These are phyloP conservation scores for Pampusana beccarii DNA, from an alignment of 2,113 vertebrate species.

Conservation along the genomic window DNA sequence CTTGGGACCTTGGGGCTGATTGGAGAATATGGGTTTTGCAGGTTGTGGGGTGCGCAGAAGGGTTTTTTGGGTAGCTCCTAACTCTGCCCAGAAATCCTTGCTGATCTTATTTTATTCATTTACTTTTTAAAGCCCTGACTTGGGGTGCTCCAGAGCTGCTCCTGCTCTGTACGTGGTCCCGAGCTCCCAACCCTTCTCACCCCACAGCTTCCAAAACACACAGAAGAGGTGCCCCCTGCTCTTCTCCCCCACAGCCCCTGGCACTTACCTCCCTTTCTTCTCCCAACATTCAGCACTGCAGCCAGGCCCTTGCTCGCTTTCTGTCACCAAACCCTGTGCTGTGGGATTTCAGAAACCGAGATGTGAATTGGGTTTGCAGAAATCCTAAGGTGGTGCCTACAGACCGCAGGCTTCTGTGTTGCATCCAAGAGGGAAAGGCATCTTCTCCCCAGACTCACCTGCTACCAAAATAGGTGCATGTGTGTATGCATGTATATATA, in stretches of 20 bases:
- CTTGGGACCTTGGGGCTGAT: background rate
- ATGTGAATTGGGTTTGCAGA: background rate
- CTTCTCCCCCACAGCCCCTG: background rate
- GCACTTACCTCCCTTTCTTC: background rate
- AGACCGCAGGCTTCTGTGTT: background rate
- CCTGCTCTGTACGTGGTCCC: background rate
- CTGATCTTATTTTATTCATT: too few species aligned
- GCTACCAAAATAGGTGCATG: background rate
- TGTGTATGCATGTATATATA: too few species aligned
- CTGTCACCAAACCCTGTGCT: background rate
- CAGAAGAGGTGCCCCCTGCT: background rate
- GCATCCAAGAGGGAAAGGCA: background rate
- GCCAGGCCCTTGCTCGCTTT: background rate
- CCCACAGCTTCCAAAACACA: background rate
- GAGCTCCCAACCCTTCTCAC: background rate
- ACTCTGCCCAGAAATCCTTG: background rate
- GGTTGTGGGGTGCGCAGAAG: background rate
- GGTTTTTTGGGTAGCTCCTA: background rate
- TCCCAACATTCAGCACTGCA: background rate
- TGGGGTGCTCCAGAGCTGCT: background rate
- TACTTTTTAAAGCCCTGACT: background rate
- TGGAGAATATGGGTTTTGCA: background rate
- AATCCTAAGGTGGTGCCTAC: background rate
- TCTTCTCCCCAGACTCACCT: background rate
- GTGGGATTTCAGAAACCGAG: background rate